Evolutionary conservation across 2,113 vertebrate species (phyloP), one percentile per base, ranked within the genome.

Genomic region (Prionailurus bengalensis): DNA sequence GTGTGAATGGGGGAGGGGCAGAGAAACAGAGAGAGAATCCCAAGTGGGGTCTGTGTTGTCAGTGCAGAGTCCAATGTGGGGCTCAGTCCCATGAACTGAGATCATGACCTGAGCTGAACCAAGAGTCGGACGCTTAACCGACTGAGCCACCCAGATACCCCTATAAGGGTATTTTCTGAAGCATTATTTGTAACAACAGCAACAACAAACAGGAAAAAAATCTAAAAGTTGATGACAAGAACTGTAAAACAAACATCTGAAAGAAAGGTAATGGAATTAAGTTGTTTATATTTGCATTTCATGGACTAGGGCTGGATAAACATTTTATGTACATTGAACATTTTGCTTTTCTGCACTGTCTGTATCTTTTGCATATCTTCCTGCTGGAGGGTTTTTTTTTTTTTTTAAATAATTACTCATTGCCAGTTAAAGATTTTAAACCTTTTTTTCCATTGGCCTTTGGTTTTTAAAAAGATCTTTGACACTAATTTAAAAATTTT

Each of bases 311-410:
- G 17, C 16, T 48, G 61, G 70, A 23, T 45, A 76, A 93, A 65
- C 31, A 42, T n/a, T 93, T 51, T 63, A 81, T 27, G 25, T 55
- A 51, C 45, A 86, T 3, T 66, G 3, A 25, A 55, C n/a, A 93
- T 48, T 88, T 51, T 68, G 23, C 42, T 90, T 84, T 92, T 81
- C 45, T 97, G 66, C 96, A 94, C 16, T 91, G 42, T 58, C 74
- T 78, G 14, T 73, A 76, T 81, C 29, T 91, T 63, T 53, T 74
- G 45, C 68, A 14, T 74, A 61, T 94, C 79, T 84, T 92, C 42
- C 29, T 84, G 51, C 27, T 91, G 27, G 11, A 36, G 21, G 63
- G 76, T 48, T 84, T 23, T 33, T n/a, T 82, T 25, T 14, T 71
- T 63, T 55, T 83, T 87, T 9, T 71, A 70, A 83, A 42, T 42